Percentiles rank a stretch among this genome's conserved stretches.
phyloP scores from a whole-genome alignment of 2,797 vertebrate genomes.

The Rhodeus uyekii region DNA sequence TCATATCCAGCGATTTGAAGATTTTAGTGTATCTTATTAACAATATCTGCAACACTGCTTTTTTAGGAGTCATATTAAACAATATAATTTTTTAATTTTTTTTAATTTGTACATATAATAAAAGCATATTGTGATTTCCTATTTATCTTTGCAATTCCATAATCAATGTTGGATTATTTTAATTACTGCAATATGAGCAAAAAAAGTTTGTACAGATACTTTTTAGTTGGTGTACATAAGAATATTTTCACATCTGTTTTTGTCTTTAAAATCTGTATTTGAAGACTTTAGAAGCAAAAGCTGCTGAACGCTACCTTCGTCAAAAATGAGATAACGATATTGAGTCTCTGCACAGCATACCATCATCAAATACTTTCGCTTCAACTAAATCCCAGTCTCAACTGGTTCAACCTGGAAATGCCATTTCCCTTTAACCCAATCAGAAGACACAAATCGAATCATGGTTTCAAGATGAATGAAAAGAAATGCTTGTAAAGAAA shows the following conservation, averaged over 20 bases:
- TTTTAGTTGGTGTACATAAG: not conserved
- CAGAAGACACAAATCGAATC: too few relatives aligned
- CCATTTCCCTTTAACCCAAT: too few relatives aligned
- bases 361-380: too few relatives aligned
- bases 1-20: slow-evolving; percentile 47
- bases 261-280: not conserved
- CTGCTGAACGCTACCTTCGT: too few relatives aligned
- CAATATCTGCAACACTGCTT: not conserved
- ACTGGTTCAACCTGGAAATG: too few relatives aligned
- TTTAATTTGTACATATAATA: not conserved
- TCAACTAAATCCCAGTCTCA: too few relatives aligned
- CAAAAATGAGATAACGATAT: too few relatives aligned
- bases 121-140: not conserved
- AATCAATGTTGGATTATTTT: not conserved
- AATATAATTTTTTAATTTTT: too few relatives aligned
- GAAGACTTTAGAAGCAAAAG: too few relatives aligned
- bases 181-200: not conserved
- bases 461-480: too few relatives aligned
- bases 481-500: too few relatives aligned
- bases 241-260: not conserved
- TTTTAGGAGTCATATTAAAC: not conserved
- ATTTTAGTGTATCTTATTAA: slow-evolving; percentile 45
- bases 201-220: not conserved
- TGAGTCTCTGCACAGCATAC: too few relatives aligned
- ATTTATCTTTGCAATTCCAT: not conserved